A percentile compares a stretch with the other conserved stretches of the same genome.
Evolutionary conservation across 2,113 vertebrate species (phyloP).

Genomic region (Haemorhous mexicanus): DNA sequence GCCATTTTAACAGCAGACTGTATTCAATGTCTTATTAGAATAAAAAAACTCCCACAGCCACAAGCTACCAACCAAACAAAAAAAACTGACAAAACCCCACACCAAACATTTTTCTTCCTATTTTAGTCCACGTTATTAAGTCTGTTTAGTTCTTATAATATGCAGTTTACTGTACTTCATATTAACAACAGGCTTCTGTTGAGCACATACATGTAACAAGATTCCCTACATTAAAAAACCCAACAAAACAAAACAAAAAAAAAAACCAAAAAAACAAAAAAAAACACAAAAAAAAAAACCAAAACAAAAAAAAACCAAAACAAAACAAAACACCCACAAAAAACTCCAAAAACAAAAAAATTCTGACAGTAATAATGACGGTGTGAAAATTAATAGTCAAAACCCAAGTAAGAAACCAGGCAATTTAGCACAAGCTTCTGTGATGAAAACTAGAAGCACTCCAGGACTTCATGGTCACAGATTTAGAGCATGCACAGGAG

Average conservation of each 20-base stretch:
- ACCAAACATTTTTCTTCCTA: neutral
- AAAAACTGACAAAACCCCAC: neutral
- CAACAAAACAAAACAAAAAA: no score
- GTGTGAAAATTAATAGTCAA: neutral
- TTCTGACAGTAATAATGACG: neutral
- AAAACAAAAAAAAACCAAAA: no score
- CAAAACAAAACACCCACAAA: no score
- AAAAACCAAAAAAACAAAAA: no score
- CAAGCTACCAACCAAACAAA: neutral
- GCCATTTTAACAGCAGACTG: neutral
- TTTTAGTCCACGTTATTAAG: neutral
- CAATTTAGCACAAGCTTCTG: neutral
- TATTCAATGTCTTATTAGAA: neutral
- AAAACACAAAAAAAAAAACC: no score
- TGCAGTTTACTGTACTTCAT: neutral
- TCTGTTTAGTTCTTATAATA: neutral
- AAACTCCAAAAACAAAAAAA: neutral
- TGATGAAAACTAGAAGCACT: neutral
- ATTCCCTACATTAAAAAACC: neutral
- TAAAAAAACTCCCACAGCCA: rapidly evolving
- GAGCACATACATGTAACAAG: neutral
- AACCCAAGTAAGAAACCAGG: neutral
- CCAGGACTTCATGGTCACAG: neutral
- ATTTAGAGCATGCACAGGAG: neutral
- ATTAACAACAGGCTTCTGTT: neutral